These are phyloP conservation scores for Lordiphosa stackelbergi DNA, from an alignment of 1,140 invertebrate species.

Conservation along the genomic window DNA sequence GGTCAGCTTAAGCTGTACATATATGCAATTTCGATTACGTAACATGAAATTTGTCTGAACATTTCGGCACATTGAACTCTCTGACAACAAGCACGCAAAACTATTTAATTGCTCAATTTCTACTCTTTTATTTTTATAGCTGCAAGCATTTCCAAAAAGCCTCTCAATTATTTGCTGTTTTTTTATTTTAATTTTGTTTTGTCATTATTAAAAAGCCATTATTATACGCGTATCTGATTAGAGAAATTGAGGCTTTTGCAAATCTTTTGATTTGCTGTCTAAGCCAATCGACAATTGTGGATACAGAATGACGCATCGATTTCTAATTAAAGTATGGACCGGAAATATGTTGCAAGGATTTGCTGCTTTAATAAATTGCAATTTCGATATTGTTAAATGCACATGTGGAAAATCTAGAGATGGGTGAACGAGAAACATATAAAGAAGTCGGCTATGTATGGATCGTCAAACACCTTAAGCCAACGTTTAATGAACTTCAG, in stretches of 20 bases:
- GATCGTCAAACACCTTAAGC: too few species aligned
- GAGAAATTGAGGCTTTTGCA: not conserved
- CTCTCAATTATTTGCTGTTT: not conserved
- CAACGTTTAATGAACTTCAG: too few species aligned
- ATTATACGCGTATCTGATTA: not conserved
- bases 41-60: constrained; percentile 41
- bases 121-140: constrained; percentile 21
- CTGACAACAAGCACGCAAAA: constrained; percentile 16
- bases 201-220: constrained; percentile 48
- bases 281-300: constrained; percentile 11
- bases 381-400: too few species aligned
- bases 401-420: too few species aligned
- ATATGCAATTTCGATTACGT: constrained; percentile 36
- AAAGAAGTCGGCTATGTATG: too few species aligned
- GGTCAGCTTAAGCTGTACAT: constrained; percentile 16
- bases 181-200: constrained; percentile 8
- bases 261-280: not conserved
- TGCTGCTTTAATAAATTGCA: too few species aligned
- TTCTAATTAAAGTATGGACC: too few species aligned
- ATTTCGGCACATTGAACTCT: constrained; percentile 44
- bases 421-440: too few species aligned
- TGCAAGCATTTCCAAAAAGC: constrained; percentile 27
- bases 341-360: too few species aligned
- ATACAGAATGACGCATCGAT: too few species aligned
- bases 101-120: constrained; percentile 48